Evolutionary conservation across 1,140 invertebrate genomes (phyloP).

Genomic region (Papilio dardanus): DNA sequence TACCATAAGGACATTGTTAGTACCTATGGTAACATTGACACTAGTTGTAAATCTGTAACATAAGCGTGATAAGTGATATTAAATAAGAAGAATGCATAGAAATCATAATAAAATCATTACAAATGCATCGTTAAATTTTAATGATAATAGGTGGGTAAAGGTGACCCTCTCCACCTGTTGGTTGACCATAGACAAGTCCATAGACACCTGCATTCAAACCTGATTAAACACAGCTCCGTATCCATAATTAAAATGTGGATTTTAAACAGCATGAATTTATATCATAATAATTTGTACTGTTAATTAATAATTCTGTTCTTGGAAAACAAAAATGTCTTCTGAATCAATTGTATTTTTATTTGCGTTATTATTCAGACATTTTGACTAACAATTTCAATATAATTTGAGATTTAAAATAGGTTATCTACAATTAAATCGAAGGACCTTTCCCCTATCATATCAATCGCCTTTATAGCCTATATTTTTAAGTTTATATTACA

Average conservation of each 20-base stretch:
- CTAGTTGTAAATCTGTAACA: too few relatives aligned
- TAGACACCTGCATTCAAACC: slow-evolving; percentile 6
- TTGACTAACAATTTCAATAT: neutral
- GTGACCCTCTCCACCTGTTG: neutral
- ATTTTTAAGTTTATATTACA: neutral
- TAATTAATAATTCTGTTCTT: too few relatives aligned
- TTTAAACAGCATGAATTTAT: too few relatives aligned
- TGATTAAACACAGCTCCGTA: neutral
- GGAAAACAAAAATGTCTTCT: too few relatives aligned
- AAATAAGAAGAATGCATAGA: neutral
- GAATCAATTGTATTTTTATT: too few relatives aligned
- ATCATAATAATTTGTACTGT: too few relatives aligned
- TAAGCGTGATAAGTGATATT: too few relatives aligned
- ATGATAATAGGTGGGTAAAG: neutral
- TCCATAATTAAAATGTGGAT: too few relatives aligned
- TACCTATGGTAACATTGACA: too few relatives aligned
- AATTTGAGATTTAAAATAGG: too few relatives aligned
- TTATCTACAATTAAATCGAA: neutral
- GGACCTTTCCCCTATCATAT: neutral
- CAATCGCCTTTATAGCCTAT: neutral
- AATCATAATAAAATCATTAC: neutral
- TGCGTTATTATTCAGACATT: too few relatives aligned
- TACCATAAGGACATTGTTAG: neutral
- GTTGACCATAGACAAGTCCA: neutral
- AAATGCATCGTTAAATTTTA: slow-evolving; percentile 8